Evolutionary conservation across 2,113 vertebrate genomes (phyloP).

Genomic region (Choloepus hoffmanni): DNA sequence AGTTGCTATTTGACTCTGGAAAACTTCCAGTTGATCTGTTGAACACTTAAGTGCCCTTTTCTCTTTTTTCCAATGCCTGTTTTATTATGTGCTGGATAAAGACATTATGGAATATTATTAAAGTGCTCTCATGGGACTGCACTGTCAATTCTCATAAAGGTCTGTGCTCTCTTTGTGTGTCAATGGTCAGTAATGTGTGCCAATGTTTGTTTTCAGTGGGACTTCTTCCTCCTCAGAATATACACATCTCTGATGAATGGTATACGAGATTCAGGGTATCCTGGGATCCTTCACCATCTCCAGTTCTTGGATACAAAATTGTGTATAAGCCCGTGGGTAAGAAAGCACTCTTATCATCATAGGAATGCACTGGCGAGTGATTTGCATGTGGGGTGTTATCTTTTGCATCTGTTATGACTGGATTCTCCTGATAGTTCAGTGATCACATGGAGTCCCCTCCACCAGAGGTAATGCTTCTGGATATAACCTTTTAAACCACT

Average conservation of each 20-base stretch:
- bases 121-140: background rate
- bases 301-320: slow-evolving; percentile 96
- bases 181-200: background rate
- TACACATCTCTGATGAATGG: slow-evolving; percentile 98
- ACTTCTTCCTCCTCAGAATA: slow-evolving; percentile 94
- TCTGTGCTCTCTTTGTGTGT: background rate
- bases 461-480: background rate
- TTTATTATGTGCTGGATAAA: slow-evolving; percentile 29
- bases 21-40: background rate
- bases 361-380: background rate
- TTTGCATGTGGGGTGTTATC: background rate
- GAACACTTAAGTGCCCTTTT: background rate
- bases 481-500: background rate
- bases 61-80: background rate
- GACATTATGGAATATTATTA: background rate
- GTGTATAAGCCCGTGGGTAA: slow-evolving; percentile 95
- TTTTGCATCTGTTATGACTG: background rate
- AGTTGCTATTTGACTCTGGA: slow-evolving; percentile 47
- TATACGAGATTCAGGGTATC: slow-evolving; percentile 97
- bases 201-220: slow-evolving; percentile 88
- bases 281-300: slow-evolving; percentile 94
- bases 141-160: background rate
- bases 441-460: background rate
- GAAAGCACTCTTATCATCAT: slow-evolving; percentile 63
- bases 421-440: background rate